Evolutionary conservation across 2,888 invertebrate species (phyloP).

Genomic region (Phanerotoma sp.): DNA sequence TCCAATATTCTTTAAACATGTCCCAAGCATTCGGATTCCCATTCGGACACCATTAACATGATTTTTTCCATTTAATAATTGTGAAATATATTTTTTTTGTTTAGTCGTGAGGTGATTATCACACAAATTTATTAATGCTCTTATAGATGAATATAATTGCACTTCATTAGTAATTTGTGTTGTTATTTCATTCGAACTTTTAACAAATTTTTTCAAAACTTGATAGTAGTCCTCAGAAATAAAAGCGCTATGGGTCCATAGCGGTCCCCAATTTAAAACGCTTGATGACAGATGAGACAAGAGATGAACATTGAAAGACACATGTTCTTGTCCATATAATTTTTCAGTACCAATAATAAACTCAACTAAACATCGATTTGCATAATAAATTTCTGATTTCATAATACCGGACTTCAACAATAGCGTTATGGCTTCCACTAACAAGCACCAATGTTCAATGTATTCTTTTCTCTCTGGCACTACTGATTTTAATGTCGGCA

Average conservation of each 20-base stretch:
- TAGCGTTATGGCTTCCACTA: not conserved
- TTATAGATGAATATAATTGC: not conserved
- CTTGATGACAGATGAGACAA: not conserved
- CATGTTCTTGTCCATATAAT: not conserved
- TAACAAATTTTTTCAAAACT: not conserved
- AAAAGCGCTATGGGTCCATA: not conserved
- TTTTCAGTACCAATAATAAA: not conserved
- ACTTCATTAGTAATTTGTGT: not conserved
- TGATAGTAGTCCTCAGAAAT: not conserved
- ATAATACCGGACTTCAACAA: not conserved
- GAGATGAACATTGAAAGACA: not conserved
- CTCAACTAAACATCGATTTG: not conserved
- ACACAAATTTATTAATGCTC: not conserved
- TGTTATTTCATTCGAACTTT: not conserved
- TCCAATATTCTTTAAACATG: no score
- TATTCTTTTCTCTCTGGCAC: not conserved
- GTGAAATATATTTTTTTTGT: not conserved
- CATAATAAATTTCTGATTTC: not conserved
- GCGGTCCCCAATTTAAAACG: not conserved
- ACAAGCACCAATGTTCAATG: not conserved
- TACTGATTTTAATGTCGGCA: slow-evolving; percentile 6
- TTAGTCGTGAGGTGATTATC: not conserved
- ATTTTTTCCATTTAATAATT: no score
- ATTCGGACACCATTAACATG: no score
- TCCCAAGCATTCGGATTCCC: no score